Base-by-base conservation (phyloP, 2,888 invertebrate genomes). In the Athrips mouffetella region DNA sequence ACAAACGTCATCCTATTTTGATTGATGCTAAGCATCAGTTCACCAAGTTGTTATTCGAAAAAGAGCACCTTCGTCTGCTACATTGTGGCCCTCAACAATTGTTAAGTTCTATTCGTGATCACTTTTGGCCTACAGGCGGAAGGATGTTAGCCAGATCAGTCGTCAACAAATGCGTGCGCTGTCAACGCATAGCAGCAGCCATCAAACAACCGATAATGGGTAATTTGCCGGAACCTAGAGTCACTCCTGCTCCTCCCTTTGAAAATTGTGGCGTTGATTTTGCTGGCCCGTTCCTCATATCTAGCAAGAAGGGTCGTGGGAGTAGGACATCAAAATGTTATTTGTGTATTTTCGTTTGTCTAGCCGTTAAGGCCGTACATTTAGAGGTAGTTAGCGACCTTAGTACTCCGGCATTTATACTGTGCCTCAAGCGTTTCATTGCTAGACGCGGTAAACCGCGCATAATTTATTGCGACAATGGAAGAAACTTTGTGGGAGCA, bases 221-320 rank as follows among this genome's bases (percentile, higher is more conserved):
- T 11, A 25, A 46, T 25, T 11, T 50, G 30, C 50, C 50, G 13
- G 20, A 18, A 21, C 35, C 2, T 11, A 31, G 50, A 29, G 20
- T 16, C 8, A 15, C 30, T 23, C 18, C 41, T 13, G 13, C 18
- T 16, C 37, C 30, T n/a, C 39, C 50, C 15, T 50, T 50, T 16
- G 10, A 41, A 7, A 23, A 42, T 13, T 41, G 42, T 30, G 50
- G 50, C 8, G 18, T 30, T 7, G 50, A 50, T 31, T 42, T 50
- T 15, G 47, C 50, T 18, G 50, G 50, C 13, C 50, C 50, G 16
- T 49, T 41, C 15, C 31, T 49, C 35, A 49, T 46, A 6, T 41
- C 35, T 5, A 29, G 27, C 10, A 10, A 21, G 3, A 45, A 46
- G 21, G 46, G 49, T n/a, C 40, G 45, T 13, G 33, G 31, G 3